Conservation (phyloP, 2,113 vertebrate species). For the Anguilla japonica region DNA sequence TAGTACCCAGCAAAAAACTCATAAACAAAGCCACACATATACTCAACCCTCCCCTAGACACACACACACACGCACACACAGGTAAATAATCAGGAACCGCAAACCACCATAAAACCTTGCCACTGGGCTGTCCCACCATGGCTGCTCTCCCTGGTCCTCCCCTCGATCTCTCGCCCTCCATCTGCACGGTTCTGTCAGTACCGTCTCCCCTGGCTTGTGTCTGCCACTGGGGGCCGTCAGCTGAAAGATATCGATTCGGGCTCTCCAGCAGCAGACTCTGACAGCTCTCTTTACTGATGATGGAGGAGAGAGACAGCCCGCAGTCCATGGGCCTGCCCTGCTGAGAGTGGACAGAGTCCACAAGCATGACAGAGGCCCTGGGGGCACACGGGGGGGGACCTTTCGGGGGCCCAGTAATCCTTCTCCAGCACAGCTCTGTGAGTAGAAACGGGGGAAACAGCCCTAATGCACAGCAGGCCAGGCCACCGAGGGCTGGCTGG, state of each 20-base stretch:
- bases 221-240: slow-evolving; percentile 55
- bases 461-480: too few relatives aligned
- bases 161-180: slow-evolving; percentile 4
- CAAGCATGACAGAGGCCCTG: slow-evolving; percentile 47
- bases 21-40: too few relatives aligned
- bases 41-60: too few relatives aligned
- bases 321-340: slow-evolving; percentile 33
- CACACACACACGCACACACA: neutral
- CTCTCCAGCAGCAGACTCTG: slow-evolving; percentile 59
- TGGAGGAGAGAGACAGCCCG: slow-evolving; percentile 59
- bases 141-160: neutral
- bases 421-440: neutral
- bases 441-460: neutral
- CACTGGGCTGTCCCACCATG: neutral
- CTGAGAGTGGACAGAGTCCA: slow-evolving; percentile 61
- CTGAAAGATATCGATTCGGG: slow-evolving; percentile 62
- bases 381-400: neutral
- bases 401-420: neutral
- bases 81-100: neutral
- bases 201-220: slow-evolving; percentile 48
- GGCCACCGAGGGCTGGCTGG: too few relatives aligned
- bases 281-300: slow-evolving; percentile 64
- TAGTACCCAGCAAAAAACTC: too few relatives aligned
- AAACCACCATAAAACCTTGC: too few relatives aligned
- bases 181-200: slow-evolving; percentile 44